phyloP scores from a whole-genome alignment of 2,888 invertebrate genomes.

The Erannis defoliaria region DNA sequence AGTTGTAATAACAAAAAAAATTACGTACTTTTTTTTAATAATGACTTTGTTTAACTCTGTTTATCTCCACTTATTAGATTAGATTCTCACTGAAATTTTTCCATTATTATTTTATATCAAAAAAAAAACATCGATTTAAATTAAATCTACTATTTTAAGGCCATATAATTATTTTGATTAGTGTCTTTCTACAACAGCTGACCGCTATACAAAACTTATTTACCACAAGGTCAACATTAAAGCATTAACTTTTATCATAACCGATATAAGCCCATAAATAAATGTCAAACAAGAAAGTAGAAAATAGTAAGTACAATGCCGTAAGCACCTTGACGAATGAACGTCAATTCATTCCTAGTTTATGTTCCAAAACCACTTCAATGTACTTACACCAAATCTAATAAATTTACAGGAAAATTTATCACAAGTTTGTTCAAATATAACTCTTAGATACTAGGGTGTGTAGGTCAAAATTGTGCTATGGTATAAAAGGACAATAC shows the following conservation, averaged over 20 bases:
- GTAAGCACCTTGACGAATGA: slow-evolving; percentile 76
- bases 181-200: slow-evolving; percentile 5
- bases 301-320: slow-evolving; percentile 48
- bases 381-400: slow-evolving; percentile 7
- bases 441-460: neutral
- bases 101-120: no score
- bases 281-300: slow-evolving; percentile 53
- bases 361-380: slow-evolving; percentile 40
- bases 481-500: neutral
- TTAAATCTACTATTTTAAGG: no score
- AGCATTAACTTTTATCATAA: slow-evolving; percentile 44
- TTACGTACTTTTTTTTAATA: no score
- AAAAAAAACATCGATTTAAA: no score
- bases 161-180: no score
- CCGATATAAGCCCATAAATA: slow-evolving; percentile 53
- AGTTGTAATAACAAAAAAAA: no score
- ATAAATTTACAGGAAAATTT: neutral
- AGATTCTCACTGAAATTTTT: no score
- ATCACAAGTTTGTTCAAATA: slow-evolving; percentile 12
- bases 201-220: slow-evolving; percentile 14
- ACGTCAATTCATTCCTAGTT: slow-evolving; percentile 64
- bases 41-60: no score
- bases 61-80: no score
- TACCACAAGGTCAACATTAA: slow-evolving; percentile 14
- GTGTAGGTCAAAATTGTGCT: slow-evolving; percentile 14